These are phyloP conservation scores for Heliconius hortense DNA, from an alignment of 2,888 invertebrate genomes.

Conservation along the genomic window DNA sequence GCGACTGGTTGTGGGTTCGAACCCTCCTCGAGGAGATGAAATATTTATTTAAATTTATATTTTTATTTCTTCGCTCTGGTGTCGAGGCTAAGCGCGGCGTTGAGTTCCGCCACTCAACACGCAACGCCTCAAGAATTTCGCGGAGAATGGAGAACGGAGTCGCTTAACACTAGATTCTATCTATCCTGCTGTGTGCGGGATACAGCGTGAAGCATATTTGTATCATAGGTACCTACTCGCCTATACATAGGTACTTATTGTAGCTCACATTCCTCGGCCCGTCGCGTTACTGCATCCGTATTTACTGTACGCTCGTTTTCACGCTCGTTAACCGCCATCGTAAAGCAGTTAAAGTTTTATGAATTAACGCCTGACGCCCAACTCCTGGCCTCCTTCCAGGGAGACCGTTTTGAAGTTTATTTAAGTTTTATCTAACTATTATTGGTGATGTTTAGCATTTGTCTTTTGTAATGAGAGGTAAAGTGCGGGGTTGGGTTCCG, in stretches of 20 bases:
- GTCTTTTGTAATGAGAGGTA: constrained; percentile 58
- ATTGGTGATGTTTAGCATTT: constrained; percentile 63
- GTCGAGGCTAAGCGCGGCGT: too few relatives aligned
- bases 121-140: too few relatives aligned
- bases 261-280: constrained; percentile 29
- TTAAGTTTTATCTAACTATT: constrained; percentile 64
- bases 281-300: constrained; percentile 44
- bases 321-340: constrained; percentile 64
- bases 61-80: too few relatives aligned
- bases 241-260: background rate
- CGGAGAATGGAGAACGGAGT: too few relatives aligned
- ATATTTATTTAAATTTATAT: too few relatives aligned
- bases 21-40: too few relatives aligned
- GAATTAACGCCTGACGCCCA: constrained; percentile 58
- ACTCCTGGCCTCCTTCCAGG: constrained; percentile 64
- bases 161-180: too few relatives aligned
- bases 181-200: too few relatives aligned
- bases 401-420: constrained; percentile 58
- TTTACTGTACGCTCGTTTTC: constrained; percentile 54
- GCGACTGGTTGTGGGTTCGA: too few relatives aligned
- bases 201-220: background rate
- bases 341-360: constrained; percentile 66
- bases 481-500: constrained; percentile 8
- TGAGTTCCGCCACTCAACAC: too few relatives aligned
- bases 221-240: background rate